Base-by-base conservation (phyloP, 2,113 vertebrate genomes). In the Terrapene triunguis region DNA sequence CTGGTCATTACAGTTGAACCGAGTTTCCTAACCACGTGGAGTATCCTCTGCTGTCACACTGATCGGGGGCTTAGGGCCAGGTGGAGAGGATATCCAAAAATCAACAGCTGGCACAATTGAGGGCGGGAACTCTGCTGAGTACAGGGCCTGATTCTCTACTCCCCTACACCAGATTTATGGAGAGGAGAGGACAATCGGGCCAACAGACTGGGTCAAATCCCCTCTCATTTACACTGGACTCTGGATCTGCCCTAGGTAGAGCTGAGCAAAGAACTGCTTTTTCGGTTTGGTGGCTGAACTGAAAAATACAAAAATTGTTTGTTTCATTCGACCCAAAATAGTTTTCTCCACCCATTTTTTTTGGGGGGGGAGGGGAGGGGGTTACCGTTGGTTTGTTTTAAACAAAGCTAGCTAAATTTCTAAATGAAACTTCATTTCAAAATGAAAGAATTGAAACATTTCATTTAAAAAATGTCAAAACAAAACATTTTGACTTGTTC, bases 351-450 rank as follows among this genome's bases (percentile, higher is more conserved):
- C 7, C 32, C 3, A 4, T 65, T 65, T 65, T 16, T 35, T 19
- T 32, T 3, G 5, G 27, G 2, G 25, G 25, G 10, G 24, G 4
- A 4, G 17, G 51, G 5, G 51, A 4, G 5, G 16, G 6, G 7
- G 4, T 59, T 13, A 29, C 11, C 27, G 14, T 65, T 35, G 62
- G 62, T 35, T 65, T 35, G 59, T 65, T 65, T 65, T 17, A 65
- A 35, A 65, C 32, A 35, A 35, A 35, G 62, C 62, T 35, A 35
- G 32, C 32, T 14, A 35, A 7, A 65, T 8, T 35, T 65, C 32
- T 35, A 65, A 65, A 35, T 6, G 13, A 35, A 65, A 65, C 14
- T 14, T 14, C 59, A 29, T 35, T 65, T 65, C 29, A 16, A 32
- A 65, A 65, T 7, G 32, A 65, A 16, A 65, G 32, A 65, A 13